These are phyloP conservation scores for Idaea straminata DNA, from an alignment of 2,888 invertebrate genomes.

Conservation along the genomic window DNA sequence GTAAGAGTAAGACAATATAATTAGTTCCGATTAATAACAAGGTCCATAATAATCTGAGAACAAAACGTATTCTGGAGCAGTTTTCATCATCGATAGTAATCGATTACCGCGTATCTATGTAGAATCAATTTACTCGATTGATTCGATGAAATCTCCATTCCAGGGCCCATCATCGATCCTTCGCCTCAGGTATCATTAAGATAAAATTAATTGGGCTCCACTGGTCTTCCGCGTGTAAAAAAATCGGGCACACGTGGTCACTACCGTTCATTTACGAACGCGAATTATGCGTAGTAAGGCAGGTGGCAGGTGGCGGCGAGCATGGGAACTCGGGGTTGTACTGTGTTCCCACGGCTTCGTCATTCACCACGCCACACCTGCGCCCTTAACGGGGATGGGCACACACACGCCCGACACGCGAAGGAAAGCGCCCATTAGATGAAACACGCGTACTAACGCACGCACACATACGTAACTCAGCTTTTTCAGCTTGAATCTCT, in stretches of 20 bases:
- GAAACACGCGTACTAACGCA: slow-evolving; percentile 41
- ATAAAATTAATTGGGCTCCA: slow-evolving; percentile 70
- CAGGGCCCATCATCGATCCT: slow-evolving; percentile 36
- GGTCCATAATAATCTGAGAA: slow-evolving; percentile 3
- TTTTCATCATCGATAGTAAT: slow-evolving; percentile 13
- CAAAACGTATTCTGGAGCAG: slow-evolving; percentile 5
- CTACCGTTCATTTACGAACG: slow-evolving; percentile 80
- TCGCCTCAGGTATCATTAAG: slow-evolving; percentile 53
- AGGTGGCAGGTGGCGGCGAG: slow-evolving; percentile 70
- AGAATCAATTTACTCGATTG: slow-evolving; percentile 58
- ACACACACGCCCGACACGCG: slow-evolving; percentile 77
- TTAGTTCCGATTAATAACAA: slow-evolving; percentile 20
- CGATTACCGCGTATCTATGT: slow-evolving; percentile 29
- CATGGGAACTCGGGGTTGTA: slow-evolving; percentile 76
- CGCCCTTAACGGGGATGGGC: slow-evolving; percentile 73
- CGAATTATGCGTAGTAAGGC: slow-evolving; percentile 80
- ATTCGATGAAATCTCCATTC: slow-evolving; percentile 49
- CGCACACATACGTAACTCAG: slow-evolving; percentile 30
- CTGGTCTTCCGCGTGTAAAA: slow-evolving; percentile 74
- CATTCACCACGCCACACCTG: slow-evolving; percentile 76
- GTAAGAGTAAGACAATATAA: slow-evolving; percentile 5
- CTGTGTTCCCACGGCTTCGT: slow-evolving; percentile 74
- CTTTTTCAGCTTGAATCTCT: neutral
- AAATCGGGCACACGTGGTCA: slow-evolving; percentile 76
- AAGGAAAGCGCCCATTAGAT: slow-evolving; percentile 71